Base-by-base conservation (phyloP, 2,113 vertebrate genomes). In the Lamprotornis superbus region DNA sequence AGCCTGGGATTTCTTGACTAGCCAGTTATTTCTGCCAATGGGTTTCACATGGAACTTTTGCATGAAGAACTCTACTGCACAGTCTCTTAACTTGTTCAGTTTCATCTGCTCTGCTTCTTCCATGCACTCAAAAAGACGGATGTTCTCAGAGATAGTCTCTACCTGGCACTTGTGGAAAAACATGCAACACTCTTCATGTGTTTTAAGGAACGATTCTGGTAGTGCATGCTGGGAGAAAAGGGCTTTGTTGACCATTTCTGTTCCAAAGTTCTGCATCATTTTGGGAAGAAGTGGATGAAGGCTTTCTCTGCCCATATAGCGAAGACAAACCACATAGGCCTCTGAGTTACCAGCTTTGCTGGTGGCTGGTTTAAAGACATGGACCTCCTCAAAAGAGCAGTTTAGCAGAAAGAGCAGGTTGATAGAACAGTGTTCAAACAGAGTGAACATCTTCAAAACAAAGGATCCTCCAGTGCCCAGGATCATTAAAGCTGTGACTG, bases 341-440 rank as follows among this genome's bases (percentile, higher is more conserved):
- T 99, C 99, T 0, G 99, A 99, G 95, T 99, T 99, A 2, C 99
- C 99, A 3, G 99, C 97, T 96, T 99, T 99, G 97, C 99, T 99
- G 23, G 99, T 99, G 77, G 98, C 99, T 4, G 99, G 99, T 97
- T 99, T 99, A 94, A 99, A 99, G 75, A 99, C 96, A 11, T 96
- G 98, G 35, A 99, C 98, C 19, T 97, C 95, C 61, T 96, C 94
- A 96, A 99, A 99, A 53, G 97, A 98, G 92, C 99, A 99, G 91
- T 98, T 99, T 1, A 99, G 97, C 84, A 99, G 97, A 94, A 98
- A 99, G 71, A 99, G 98, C 59, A 99, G 91, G 87, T 99, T 99
- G 88, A 98, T 83, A 10, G 99, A 99, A 76, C 98, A 98, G 94
- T 99, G 99, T 69, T 99, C 99, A 60, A 99, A 99, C 39, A 99